Base-by-base conservation (phyloP, 2,113 vertebrate species). In the Varanus komodoensis region DNA sequence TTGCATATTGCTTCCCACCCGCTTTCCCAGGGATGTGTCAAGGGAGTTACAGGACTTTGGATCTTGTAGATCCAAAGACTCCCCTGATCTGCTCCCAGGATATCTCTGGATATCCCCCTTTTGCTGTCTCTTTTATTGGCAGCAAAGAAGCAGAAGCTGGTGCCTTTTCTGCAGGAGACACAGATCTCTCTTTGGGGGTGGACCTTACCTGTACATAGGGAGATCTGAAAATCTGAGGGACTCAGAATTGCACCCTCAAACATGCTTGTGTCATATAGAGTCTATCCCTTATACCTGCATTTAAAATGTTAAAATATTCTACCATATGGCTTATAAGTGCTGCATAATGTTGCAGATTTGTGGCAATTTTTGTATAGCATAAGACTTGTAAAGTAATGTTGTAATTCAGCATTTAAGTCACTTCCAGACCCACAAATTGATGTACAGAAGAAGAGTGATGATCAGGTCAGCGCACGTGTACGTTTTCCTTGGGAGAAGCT, bases 401-500 rank as follows among this genome's bases (percentile, higher is more conserved):
- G 23, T 44, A 32, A 64, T 8, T n/a, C 57, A 48, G 52, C 73
- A 48, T 87, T 84, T 71, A 85, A 88, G 73, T 52, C 73, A 27
- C 5, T 67, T 81, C n/a, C 27, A 82, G 90, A 25, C 11, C 11
- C 71, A 6, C 29, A 84, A 48, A 25, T 57, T 92, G 92, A 82
- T 44, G 73, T 83, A 92, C 52, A 52, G 15, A 85, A 90, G 88
- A 90, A 92, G 38, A 67, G 38, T 0, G 38, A 73, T 64, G 75
- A 88, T 19, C 21, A 52, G 25, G 38, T 64, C 6, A 29, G 7
- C 9, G 19, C 1, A 34, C 25, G 82, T 83, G 15, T 87, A 29
- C n/a, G 48, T 68, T 97, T 97, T 87, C 93, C 94, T 52, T 97
- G 97, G 97, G 96, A 97, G 91, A 94, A 91, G 4, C 95, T 97